Conservation (phyloP, 2,797 vertebrate species). For the Sciurus carolinensis region DNA sequence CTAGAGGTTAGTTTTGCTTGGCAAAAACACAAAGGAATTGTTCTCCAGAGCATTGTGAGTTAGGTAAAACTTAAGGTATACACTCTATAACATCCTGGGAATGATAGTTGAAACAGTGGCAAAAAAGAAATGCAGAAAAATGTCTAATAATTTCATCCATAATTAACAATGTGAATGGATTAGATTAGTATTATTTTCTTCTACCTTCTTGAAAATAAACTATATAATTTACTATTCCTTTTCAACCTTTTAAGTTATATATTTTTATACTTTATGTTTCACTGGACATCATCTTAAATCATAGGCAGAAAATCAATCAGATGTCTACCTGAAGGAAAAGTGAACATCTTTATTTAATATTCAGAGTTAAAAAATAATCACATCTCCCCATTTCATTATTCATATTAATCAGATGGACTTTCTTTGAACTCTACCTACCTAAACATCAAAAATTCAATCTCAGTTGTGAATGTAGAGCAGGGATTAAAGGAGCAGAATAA, state of each 20-base stretch:
- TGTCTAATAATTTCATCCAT: not conserved
- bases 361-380: not conserved
- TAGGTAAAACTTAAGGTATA: not conserved
- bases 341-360: not conserved
- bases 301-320: not conserved
- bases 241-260: not conserved
- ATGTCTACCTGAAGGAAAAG: not conserved
- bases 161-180: not conserved
- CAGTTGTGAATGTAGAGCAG: not conserved
- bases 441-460: not conserved
- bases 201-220: not conserved
- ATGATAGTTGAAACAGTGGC: not conserved
- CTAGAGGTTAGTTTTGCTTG: not conserved
- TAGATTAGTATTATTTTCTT: not conserved
- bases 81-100: not conserved
- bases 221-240: not conserved
- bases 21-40: not conserved
- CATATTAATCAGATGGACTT: not conserved
- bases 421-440: not conserved
- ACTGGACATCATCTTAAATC: not conserved
- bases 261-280: not conserved
- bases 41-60: not conserved
- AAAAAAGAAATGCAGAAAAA: not conserved
- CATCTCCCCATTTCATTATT: not conserved
- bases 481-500: not conserved